phyloP scores from a whole-genome alignment of 2,888 invertebrate species.

The Temnothorax unifasciatus region DNA sequence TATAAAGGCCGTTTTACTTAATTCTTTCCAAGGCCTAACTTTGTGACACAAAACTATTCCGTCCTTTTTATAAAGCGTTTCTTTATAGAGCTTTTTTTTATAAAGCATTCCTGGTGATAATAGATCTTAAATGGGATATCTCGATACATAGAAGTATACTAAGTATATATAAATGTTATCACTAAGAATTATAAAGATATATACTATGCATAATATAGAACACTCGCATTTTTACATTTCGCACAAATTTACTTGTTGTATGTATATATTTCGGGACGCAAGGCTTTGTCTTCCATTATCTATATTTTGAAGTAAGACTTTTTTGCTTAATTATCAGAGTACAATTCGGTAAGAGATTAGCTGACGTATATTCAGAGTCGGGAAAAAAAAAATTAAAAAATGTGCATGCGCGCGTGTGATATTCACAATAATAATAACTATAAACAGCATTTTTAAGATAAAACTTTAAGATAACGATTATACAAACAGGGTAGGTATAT shows the following conservation, averaged over 20 bases:
- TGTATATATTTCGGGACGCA: conserved; percentile 62
- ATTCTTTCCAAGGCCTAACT: conserved; percentile 56
- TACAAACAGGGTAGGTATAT: conserved; percentile 34
- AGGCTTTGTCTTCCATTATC: conserved; percentile 72
- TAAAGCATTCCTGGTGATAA: conserved; percentile 72
- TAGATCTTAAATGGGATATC: conserved; percentile 69
- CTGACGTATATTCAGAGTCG: neutral
- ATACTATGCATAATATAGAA: conserved; percentile 22
- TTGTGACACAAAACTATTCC: conserved; percentile 5
- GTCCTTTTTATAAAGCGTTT: conserved; percentile 37
- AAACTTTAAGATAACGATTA: conserved; percentile 31
- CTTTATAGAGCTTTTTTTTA: conserved; percentile 39
- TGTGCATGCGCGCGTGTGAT: conserved; percentile 45
- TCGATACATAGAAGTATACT: conserved; percentile 61
- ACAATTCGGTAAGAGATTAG: neutral
- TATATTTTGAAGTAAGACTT: conserved; percentile 55
- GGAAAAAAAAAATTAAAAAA: neutral
- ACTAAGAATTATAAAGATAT: conserved; percentile 38
- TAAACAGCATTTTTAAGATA: conserved; percentile 26
- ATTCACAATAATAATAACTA: conserved; percentile 18
- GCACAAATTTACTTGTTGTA: conserved; percentile 69
- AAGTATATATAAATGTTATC: conserved; percentile 63
- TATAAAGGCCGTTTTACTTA: conserved; percentile 48
- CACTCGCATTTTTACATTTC: conserved; percentile 52
- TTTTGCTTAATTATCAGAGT: conserved; percentile 57